Base-by-base conservation (phyloP, 37 sponge, comb jelly and placozoan species). In the Axinella damicornis region DNA sequence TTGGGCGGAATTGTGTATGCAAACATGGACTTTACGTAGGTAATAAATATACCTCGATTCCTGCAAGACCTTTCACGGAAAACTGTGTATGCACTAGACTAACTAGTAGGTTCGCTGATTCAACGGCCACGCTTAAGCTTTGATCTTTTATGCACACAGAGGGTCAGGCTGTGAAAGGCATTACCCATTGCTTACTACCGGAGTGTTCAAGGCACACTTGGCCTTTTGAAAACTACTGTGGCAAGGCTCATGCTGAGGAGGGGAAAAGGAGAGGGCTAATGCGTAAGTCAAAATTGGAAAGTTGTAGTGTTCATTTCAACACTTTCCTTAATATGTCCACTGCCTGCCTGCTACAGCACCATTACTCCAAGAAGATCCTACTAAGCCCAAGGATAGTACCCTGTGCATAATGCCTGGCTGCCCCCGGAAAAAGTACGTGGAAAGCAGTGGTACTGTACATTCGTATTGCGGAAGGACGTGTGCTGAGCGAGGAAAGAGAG, bases 201-300 rank as follows among this genome's bases (percentile, higher is more conserved):
- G 59, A 68, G 57, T 93, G 93, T 74, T 71, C 57, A 74, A 81
- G 65, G 21, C 74, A 63, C 34, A 77, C 76, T 24, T 93, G 93
- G 93, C 93, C 93, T 9, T 93, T 93, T 71, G 78, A 69, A 73
- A 93, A 93, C 85, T 93, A 93, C 86, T 93, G 93, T 54, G 86
- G 93, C 18, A 88, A 53, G 57, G 85, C 86, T 2, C 93, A 93
- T 77, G 89, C 93, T 11, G 53, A 84, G 18, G 9, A 52, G 13
- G 93, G 93, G 31, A 81, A 27, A 32, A 35, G 27, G 22, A 36
- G 27, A 36, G 89, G 89, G 12, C 69, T 93, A 0, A 38, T 57
- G 22, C 74, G 93, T 93, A 75, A 88, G 85, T 17, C 27, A 25
- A 22, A 2, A 14, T 5, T 2, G n/a, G 11, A 61, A 14, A 22